Evolutionary conservation across 2,113 vertebrate species (phyloP).

Genomic region (Podarcis raffonei): DNA sequence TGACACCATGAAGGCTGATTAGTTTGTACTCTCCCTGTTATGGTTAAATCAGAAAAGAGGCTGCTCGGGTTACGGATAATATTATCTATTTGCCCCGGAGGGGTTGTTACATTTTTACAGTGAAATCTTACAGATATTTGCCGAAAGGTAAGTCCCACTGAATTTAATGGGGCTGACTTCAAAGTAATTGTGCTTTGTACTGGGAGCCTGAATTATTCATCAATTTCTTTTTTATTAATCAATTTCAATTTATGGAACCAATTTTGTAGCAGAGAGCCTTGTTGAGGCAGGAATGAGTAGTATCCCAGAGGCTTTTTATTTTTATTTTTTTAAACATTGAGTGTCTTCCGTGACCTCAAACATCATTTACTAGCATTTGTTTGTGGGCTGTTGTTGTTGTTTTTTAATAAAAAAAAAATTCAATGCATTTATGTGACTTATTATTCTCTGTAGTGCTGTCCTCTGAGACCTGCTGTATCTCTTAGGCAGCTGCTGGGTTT

Average conservation of each 20-base stretch:
- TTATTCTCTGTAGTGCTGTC: constrained; percentile 21
- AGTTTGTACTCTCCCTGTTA: too few species aligned
- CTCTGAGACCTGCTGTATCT: constrained; percentile 11
- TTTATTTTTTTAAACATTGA: neutral
- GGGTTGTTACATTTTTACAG: neutral
- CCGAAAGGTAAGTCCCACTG: neutral
- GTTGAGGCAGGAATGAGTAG: neutral
- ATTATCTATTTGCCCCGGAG: too few species aligned
- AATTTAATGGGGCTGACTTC: neutral
- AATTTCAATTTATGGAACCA: neutral
- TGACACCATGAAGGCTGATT: too few species aligned
- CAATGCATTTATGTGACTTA: constrained; percentile 4
- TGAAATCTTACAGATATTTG: neutral
- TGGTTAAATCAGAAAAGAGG: too few species aligned
- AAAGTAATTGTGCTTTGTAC: neutral
- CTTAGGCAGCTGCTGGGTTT: constrained; percentile 21
- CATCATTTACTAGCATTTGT: neutral
- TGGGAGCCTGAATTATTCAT: neutral
- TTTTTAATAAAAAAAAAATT: neutral
- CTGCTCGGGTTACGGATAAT: too few species aligned
- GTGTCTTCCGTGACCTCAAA: constrained; percentile 2
- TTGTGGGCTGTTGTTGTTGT: neutral
- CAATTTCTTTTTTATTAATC: constrained; percentile 4
- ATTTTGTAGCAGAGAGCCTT: neutral
- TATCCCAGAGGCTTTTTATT: neutral